A percentile compares a stretch with the other conserved stretches of the same genome.
phyloP scores from a whole-genome alignment of 2,797 vertebrate species.

The Loris lydekkerianus region DNA sequence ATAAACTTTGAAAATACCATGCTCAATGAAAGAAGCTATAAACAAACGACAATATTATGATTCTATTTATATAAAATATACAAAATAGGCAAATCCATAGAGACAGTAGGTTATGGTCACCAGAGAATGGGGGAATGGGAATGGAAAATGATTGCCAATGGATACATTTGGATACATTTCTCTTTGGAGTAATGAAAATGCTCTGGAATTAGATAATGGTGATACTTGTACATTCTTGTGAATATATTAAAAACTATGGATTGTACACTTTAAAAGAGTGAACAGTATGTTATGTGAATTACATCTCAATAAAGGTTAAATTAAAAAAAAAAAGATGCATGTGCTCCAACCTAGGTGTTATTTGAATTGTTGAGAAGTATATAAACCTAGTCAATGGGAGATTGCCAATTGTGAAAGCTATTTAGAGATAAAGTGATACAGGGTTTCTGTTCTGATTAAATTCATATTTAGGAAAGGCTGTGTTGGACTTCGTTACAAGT shows the following conservation, averaged over 20 bases:
- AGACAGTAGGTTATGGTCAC: neutral
- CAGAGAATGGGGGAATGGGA: neutral
- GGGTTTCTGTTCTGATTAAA: neutral
- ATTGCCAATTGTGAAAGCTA: neutral
- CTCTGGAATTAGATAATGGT: neutral
- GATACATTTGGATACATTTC: neutral
- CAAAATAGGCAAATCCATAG: neutral
- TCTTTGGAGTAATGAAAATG: neutral
- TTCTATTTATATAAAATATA: neutral
- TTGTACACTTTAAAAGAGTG: neutral
- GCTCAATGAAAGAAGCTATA: neutral
- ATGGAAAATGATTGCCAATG: neutral
- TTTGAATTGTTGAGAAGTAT: neutral
- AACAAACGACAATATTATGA: neutral
- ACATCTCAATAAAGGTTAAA: neutral
- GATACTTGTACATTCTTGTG: neutral
- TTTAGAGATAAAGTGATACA: neutral
- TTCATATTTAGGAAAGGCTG: neutral
- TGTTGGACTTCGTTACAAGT: neutral
- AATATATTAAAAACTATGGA: neutral
- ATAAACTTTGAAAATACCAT: slow-evolving; percentile 11
- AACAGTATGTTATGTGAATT: neutral
- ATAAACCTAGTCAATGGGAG: neutral
- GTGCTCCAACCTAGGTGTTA: neutral
- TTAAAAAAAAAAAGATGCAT: neutral